Base-by-base conservation (phyloP, 1,140 invertebrate species). In the Chymomyza costata region DNA sequence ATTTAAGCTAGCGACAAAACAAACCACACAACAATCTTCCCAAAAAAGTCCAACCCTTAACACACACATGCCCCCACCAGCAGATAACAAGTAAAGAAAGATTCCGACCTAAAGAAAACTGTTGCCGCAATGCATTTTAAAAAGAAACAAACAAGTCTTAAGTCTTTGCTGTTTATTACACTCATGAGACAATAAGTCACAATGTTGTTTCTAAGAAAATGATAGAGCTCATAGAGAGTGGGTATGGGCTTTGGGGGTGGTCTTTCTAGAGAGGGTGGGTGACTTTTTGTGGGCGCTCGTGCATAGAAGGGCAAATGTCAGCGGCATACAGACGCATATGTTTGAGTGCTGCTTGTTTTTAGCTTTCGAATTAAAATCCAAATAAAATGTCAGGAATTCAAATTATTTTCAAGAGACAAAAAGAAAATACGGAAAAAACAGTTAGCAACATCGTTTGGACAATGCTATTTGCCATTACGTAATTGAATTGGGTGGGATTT, bases 401-500 rank as follows among this genome's bases (percentile, higher is more conserved):
- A 78, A 71, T 76, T 58, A 80, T 66, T 78, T 66, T 3, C 17
- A 21, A 50, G 31, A 50, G 57, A 35, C 44, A 32, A 38, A 47
- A 59, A 34, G 8, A 44, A 30, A 44, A 31, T 6, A 15, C 15
- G 11, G 47, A 46, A 47, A 35, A 25, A 15, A 31, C 15, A 25
- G 21, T 37, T 65, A 39, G 62, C 47, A 39, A 61, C 50, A 66
- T 47, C 46, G 43, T 37, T 60, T 38, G 7, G 31, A 48, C 14
- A 56, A 46, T 13, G 13, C 15, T 43, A 54, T 57, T 34, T 38
- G 54, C 58, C 58, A 78, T 78, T 78, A 80, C 62, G 64, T 78
- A 78, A 78, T 78, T 78, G 71, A 78, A 78, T 67, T 46, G 58
- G 80, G 66, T 80, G 67, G 54, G 67, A 80, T 49, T 44, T 39